Conservation (phyloP, 2,797 vertebrate species). For the Euphonia xanthogaster region DNA sequence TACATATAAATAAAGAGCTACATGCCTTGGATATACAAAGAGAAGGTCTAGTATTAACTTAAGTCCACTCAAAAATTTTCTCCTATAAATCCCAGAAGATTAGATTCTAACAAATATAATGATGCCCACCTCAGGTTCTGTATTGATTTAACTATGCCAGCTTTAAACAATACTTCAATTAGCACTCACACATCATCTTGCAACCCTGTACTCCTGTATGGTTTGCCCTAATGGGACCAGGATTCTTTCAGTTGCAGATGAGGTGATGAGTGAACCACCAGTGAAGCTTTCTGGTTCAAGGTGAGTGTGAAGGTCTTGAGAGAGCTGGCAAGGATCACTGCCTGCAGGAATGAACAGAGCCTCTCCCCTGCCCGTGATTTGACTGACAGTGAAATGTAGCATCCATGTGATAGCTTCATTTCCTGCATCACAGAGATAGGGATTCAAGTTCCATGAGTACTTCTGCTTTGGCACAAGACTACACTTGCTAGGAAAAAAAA, state of each 20-base stretch:
- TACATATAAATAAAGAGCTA: neutral
- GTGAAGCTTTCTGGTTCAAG: neutral
- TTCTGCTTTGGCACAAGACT: neutral
- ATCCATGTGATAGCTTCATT: neutral
- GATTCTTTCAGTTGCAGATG: neutral
- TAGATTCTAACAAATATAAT: neutral
- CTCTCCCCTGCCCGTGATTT: neutral
- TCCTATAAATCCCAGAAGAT: neutral
- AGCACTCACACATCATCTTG: neutral
- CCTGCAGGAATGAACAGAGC: neutral
- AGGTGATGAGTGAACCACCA: neutral
- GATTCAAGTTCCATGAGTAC: neutral
- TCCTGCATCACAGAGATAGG: neutral
- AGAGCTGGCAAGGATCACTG: neutral
- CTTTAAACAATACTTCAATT: neutral
- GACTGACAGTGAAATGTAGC: neutral
- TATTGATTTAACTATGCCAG: neutral
- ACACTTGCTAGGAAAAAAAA: neutral
- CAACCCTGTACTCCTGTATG: neutral
- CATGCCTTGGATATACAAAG: neutral
- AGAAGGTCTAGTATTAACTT: neutral
- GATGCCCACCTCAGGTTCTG: neutral
- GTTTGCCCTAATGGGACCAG: neutral
- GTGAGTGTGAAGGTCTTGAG: neutral
- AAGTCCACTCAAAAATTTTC: neutral